Evolutionary conservation across 2,888 invertebrate species (phyloP), one percentile per base, ranked within the genome.

Genomic region (Ptychoptera contaminata): DNA sequence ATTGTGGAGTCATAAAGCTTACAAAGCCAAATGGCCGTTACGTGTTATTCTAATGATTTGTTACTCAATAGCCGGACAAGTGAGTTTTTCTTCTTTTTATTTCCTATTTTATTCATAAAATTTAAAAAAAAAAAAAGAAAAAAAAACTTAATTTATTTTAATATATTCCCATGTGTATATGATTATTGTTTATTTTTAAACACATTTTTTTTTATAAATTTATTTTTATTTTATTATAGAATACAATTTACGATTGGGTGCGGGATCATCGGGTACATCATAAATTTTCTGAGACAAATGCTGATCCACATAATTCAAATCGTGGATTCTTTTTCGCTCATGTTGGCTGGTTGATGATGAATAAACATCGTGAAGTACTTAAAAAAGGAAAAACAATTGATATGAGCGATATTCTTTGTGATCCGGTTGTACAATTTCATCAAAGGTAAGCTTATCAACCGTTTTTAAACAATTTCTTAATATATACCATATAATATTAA

Each of bases 241-340:
- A 91, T 63, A 82, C 83, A 54, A 75, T 92, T 45, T 85, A 80
- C 58, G 88, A 90, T 59, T 92, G 91, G 91, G 77, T 78, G 5
- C 70, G 82, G 39, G 83, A 84, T 62, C 84, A 84, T 62, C 69
- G 84, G 47, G 81, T 81, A 1, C 84, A 84, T 58, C 83, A 84
- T 61, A 83, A 83, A 58, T 84, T 80, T 62, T 82, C 83, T 15
- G 88, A 88, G 59, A 84, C 83, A 0, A 72, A 79, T 51, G 86
- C 85, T 0, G 87, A 88, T 65, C 87, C 87, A 0, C 87, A 87
- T 59, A 79, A 87, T 60, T 77, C 79, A 4, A 74, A 73, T 45
- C 71, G 86, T 8, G 91, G 91, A 0, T 91, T 94, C 66, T 88
- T 87, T 68, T 94, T 92, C 67, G 72, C 92, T 0, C 93, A 94